A percentile compares a stretch with the other conserved stretches of the same genome.
Evolutionary conservation across 2,113 vertebrate genomes (phyloP).

Genomic region (Genyomyrus donnyi): DNA sequence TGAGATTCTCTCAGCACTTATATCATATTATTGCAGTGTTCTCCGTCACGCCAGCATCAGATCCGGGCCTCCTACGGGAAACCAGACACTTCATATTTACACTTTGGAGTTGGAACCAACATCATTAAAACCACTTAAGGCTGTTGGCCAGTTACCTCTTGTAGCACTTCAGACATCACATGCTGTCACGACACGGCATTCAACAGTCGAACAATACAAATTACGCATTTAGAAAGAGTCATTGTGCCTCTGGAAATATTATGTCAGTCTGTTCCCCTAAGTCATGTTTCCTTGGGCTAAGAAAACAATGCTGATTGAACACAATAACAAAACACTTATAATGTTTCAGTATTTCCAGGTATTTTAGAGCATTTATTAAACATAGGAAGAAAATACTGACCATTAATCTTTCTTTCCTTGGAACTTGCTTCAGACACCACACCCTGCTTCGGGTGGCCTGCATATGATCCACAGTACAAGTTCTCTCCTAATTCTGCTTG

Average conservation of each 20-base stretch:
- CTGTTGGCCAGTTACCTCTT: neutral
- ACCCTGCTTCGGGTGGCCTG: neutral
- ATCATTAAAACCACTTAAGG: neutral
- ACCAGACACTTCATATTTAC: neutral
- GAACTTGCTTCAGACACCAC: neutral
- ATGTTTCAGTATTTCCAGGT: conserved; percentile 7
- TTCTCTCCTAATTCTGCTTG: neutral
- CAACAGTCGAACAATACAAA: neutral
- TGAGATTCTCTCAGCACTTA: neutral
- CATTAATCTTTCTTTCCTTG: neutral
- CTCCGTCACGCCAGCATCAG: neutral
- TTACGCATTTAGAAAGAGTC: neutral
- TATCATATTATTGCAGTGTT: neutral
- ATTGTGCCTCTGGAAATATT: neutral
- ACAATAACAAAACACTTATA: neutral
- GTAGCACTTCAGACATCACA: neutral
- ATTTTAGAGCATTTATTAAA: neutral
- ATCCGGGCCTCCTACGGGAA: neutral
- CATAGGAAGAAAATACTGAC: neutral
- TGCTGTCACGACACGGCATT: neutral
- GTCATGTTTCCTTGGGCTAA: neutral
- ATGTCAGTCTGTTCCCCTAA: neutral
- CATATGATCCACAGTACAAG: neutral
- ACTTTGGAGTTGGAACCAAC: neutral
- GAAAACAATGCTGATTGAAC: neutral